Evolutionary conservation across 2,797 vertebrate species (phyloP).

Genomic region (Amniataba percoides): DNA sequence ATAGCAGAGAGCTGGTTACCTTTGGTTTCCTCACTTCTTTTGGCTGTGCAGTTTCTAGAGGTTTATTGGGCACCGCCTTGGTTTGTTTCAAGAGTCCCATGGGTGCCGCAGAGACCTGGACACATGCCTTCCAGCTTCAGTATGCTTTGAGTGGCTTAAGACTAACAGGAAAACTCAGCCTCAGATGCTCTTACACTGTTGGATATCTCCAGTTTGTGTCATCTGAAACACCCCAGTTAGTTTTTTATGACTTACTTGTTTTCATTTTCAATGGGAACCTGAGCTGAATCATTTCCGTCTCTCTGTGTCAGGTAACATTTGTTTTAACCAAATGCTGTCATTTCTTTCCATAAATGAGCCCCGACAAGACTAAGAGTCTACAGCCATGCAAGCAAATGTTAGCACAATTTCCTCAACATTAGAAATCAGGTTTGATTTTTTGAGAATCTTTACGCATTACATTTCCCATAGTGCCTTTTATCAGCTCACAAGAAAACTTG

Average conservation of each 20-base stretch:
- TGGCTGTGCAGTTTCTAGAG: conserved; percentile 39
- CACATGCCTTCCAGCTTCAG: conserved; percentile 32
- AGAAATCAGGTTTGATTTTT: background rate
- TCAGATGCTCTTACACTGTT: background rate
- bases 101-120: conserved; percentile 37
- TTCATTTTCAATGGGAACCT: background rate
- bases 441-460: background rate
- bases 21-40: conserved; percentile 37
- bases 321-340: background rate
- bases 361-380: background rate
- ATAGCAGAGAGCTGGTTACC: conserved; percentile 45
- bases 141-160: conserved; percentile 29
- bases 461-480: conserved; percentile 1
- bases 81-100: conserved; percentile 44
- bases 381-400: background rate
- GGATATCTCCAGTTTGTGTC: conserved; percentile 4
- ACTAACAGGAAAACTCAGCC: conserved; percentile 24
- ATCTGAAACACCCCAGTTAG: background rate
- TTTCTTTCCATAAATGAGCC: background rate
- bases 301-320: background rate
- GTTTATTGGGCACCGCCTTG: conserved; percentile 31
- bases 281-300: rapidly evolving
- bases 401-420: background rate
- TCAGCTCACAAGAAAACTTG: background rate
- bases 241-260: background rate